Percentiles rank a stretch among this genome's conserved stretches.
phyloP scores from a whole-genome alignment of 2,888 invertebrate species.

The Timema podura region DNA sequence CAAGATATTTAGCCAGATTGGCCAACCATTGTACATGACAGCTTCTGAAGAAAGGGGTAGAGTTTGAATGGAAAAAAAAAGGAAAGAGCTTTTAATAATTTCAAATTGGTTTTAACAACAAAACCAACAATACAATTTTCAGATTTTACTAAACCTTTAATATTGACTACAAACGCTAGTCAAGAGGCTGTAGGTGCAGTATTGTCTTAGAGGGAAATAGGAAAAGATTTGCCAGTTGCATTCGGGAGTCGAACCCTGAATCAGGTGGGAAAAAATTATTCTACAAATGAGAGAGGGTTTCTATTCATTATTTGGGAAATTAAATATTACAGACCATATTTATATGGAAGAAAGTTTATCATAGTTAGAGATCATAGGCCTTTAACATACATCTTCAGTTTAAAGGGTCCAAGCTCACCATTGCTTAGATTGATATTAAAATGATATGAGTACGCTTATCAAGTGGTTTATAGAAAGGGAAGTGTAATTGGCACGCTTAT shows the following conservation, averaged over 20 bases:
- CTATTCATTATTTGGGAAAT: constrained; percentile 40
- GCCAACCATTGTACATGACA: constrained; percentile 21
- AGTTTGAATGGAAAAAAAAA: constrained; percentile 20
- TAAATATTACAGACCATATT: constrained; percentile 31
- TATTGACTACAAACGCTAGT: constrained; percentile 40
- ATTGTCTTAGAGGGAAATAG: constrained; percentile 37
- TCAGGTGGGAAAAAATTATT: constrained; percentile 40
- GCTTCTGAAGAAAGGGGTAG: neutral
- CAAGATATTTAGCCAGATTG: constrained; percentile 21
- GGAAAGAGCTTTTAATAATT: constrained; percentile 17
- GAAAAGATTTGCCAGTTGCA: constrained; percentile 40
- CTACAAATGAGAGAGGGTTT: constrained; percentile 41
- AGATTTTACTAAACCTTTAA: constrained; percentile 35
- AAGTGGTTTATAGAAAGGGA: constrained; percentile 38
- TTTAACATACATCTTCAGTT: constrained; percentile 39
- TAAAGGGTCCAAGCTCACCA: constrained; percentile 37
- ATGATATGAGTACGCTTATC: constrained; percentile 39
- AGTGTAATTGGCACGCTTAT: constrained; percentile 38
- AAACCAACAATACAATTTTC: constrained; percentile 27
- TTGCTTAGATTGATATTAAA: neutral
- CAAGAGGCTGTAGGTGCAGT: constrained; percentile 37
- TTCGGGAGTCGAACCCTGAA: constrained; percentile 40
- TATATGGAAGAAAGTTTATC: constrained; percentile 40
- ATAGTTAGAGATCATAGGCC: constrained; percentile 42
- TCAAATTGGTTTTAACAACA: constrained; percentile 19